These are phyloP conservation scores for Brachymystax lenok DNA, from an alignment of 2,797 vertebrate genomes.

Conservation along the genomic window DNA sequence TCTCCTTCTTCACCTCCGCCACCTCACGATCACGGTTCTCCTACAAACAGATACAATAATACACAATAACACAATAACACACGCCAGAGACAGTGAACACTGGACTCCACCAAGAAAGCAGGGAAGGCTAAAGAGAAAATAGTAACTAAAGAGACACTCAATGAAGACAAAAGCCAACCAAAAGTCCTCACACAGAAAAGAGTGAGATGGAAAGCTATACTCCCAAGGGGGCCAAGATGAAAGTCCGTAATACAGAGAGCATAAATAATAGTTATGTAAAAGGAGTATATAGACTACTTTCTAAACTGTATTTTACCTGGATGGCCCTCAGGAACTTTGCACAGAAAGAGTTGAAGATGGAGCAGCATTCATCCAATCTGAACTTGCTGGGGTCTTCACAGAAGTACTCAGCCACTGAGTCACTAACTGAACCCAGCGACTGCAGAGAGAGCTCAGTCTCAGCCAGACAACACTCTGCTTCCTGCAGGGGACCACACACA, in stretches of 20 bases:
- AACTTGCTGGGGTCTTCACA: slow-evolving; percentile 80
- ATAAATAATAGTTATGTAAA: background rate
- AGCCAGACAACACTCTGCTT: slow-evolving; percentile 66
- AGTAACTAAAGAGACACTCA: background rate
- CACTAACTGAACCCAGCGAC: slow-evolving; percentile 57
- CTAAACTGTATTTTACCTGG: slow-evolving; percentile 66
- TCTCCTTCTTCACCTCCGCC: slow-evolving; percentile 69
- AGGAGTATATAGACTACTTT: background rate
- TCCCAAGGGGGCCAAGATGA: background rate
- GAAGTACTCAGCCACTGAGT: slow-evolving; percentile 79
- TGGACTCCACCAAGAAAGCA: background rate
- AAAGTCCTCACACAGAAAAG: background rate
- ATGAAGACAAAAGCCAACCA: background rate
- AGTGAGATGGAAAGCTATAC: background rate
- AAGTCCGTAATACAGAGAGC: background rate
- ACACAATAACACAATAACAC: background rate
- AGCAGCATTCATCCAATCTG: slow-evolving; percentile 79
- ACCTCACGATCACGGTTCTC: slow-evolving; percentile 73
- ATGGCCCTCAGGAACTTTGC: slow-evolving; percentile 74
- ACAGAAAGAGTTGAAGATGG: slow-evolving; percentile 80
- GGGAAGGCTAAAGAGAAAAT: too few species aligned
- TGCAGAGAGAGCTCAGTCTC: slow-evolving; percentile 60
- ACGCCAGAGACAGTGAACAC: background rate
- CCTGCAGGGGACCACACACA: slow-evolving; percentile 51
- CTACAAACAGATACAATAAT: slow-evolving; percentile 46